These are phyloP conservation scores for Corythucha ciliata DNA, from an alignment of 2,888 invertebrate genomes.

Conservation along the genomic window DNA sequence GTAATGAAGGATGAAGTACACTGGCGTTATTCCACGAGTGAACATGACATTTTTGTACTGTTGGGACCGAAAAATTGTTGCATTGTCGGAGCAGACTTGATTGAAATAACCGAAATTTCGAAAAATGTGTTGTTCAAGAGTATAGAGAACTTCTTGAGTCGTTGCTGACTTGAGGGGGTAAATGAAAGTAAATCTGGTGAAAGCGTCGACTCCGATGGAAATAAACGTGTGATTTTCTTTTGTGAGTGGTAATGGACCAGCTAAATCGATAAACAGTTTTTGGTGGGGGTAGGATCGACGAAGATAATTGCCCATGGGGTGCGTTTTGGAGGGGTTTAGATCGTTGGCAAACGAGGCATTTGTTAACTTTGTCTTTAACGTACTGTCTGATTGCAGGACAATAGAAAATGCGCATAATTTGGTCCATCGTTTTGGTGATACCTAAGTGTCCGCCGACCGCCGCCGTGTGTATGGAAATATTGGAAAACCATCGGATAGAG, in stretches of 20 bases:
- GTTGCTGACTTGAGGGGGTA: neutral
- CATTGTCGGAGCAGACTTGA: neutral
- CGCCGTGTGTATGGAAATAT: too few relatives aligned
- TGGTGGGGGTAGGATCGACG: neutral
- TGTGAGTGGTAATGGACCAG: neutral
- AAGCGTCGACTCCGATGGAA: neutral
- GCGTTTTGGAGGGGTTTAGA: neutral
- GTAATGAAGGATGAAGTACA: too few relatives aligned
- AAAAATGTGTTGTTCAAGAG: neutral
- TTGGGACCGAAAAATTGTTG: too few relatives aligned
- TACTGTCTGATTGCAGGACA: neutral
- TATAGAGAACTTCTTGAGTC: neutral
- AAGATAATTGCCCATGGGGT: neutral
- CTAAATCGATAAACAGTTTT: neutral
- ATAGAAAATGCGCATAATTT: neutral
- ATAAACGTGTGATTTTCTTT: neutral
- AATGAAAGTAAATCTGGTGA: neutral
- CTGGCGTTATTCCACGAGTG: too few relatives aligned
- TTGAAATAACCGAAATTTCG: neutral
- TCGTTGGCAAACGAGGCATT: neutral
- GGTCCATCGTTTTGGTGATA: neutral
- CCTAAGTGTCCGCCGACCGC: neutral
- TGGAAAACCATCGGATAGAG: too few relatives aligned
- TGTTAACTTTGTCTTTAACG: neutral
- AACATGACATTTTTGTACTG: too few relatives aligned